Conservation (phyloP, 2,113 vertebrate species). For the Phyllostomus hastatus region DNA sequence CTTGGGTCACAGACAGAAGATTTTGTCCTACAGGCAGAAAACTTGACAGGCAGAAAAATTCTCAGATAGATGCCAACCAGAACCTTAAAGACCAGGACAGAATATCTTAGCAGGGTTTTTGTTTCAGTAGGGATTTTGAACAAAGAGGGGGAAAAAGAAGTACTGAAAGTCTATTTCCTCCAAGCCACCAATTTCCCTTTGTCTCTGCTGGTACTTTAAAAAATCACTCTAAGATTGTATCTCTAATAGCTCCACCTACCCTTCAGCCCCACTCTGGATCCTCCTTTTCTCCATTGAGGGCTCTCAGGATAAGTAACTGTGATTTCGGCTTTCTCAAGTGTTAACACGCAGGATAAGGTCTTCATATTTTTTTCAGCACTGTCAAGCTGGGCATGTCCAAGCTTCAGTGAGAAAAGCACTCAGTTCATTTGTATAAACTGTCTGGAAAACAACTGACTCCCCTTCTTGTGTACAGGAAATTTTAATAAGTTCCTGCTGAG, state of each 20-base stretch:
- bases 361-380: background rate
- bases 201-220: background rate
- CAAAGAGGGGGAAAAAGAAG: background rate
- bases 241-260: accelerated
- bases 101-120: background rate
- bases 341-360: background rate
- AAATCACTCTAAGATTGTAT: background rate
- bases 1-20: background rate
- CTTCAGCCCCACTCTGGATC: accelerated
- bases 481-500: background rate
- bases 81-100: background rate
- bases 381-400: background rate
- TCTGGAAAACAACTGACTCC: background rate
- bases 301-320: background rate
- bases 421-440: background rate
- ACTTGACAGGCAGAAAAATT: too few species aligned
- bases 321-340: background rate
- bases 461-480: background rate
- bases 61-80: background rate
- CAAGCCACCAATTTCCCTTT: background rate
- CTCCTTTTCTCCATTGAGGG: background rate
- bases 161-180: background rate
- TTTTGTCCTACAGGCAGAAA: background rate
- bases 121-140: background rate
- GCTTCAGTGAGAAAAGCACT: background rate